These are phyloP conservation scores for Corvus moneduloides DNA, from an alignment of 2,113 vertebrate genomes.

Conservation along the genomic window DNA sequence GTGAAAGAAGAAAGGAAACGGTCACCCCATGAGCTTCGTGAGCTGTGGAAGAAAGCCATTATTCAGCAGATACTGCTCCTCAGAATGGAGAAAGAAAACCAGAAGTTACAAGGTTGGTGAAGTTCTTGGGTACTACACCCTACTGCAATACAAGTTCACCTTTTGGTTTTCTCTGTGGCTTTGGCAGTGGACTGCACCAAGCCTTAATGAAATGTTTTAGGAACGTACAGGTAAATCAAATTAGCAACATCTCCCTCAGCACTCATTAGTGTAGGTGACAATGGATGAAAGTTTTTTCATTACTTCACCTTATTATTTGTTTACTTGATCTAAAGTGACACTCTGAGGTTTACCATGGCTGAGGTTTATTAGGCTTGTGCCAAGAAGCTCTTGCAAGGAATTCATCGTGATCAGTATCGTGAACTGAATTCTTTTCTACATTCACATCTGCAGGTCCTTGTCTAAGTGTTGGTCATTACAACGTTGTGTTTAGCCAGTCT, in stretches of 20 bases:
- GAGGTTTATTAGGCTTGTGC: background rate
- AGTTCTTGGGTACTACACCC: background rate
- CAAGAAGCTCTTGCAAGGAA: background rate
- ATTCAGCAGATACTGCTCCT: constrained; percentile 94
- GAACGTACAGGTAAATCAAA: background rate
- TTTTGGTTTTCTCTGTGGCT: background rate
- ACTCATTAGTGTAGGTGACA: background rate
- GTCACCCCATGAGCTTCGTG: constrained; percentile 82
- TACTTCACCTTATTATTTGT: background rate
- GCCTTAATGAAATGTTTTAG: background rate
- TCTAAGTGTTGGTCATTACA: background rate
- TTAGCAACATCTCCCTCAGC: background rate
- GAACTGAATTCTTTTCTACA: background rate
- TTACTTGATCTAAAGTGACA: background rate
- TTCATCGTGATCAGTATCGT: background rate
- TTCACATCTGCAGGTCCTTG: background rate
- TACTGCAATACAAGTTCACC: background rate
- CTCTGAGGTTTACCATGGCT: background rate
- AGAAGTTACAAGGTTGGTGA: constrained; percentile 89
- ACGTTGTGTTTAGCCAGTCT: background rate
- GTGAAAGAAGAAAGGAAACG: constrained; percentile 81
- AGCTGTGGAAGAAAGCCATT: constrained; percentile 95
- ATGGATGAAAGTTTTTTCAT: background rate
- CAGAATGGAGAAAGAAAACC: constrained; percentile 96
- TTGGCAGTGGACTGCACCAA: background rate